Conservation (phyloP, 2,888 invertebrate species). For the Tupiocoris notatus region DNA sequence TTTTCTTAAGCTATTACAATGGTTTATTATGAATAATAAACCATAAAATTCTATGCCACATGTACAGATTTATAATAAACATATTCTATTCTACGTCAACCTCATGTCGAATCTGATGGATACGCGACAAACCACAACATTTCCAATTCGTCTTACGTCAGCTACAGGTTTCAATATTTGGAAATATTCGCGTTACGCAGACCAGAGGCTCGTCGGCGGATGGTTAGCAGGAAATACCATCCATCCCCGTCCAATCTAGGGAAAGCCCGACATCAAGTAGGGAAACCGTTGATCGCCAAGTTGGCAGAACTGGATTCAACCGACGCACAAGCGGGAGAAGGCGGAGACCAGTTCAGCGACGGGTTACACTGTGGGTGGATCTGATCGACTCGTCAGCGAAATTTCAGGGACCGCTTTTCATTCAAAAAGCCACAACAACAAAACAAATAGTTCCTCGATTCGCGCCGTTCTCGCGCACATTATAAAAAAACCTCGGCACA, state of each 20-base stretch:
- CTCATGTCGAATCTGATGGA: too few species aligned
- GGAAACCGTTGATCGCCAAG: conserved; percentile 3
- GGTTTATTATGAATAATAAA: too few species aligned
- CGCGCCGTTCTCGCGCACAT: not conserved
- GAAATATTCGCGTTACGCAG: not conserved
- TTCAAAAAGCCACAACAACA: conserved; percentile 7
- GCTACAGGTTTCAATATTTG: too few species aligned
- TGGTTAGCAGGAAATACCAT: not conserved
- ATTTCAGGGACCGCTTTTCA: conserved; percentile 32
- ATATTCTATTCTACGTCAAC: too few species aligned
- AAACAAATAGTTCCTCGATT: not conserved
- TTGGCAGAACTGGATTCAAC: conserved; percentile 26
- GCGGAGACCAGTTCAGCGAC: conserved; percentile 35
- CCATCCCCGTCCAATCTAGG: conserved; percentile 4
- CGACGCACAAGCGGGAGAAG: conserved; percentile 1
- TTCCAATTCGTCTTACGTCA: too few species aligned
- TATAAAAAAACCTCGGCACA: not conserved
- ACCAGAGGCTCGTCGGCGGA: not conserved
- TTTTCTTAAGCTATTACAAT: too few species aligned
- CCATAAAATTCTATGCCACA: too few species aligned
- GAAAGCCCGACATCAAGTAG: conserved; percentile 1
- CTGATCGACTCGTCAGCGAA: conserved; percentile 19
- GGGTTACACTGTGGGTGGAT: conserved; percentile 42
- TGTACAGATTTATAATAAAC: too few species aligned
- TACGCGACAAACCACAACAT: too few species aligned